Evolutionary conservation across 2,113 vertebrate species (phyloP).

Genomic region (Nothobranchius kuhntae): DNA sequence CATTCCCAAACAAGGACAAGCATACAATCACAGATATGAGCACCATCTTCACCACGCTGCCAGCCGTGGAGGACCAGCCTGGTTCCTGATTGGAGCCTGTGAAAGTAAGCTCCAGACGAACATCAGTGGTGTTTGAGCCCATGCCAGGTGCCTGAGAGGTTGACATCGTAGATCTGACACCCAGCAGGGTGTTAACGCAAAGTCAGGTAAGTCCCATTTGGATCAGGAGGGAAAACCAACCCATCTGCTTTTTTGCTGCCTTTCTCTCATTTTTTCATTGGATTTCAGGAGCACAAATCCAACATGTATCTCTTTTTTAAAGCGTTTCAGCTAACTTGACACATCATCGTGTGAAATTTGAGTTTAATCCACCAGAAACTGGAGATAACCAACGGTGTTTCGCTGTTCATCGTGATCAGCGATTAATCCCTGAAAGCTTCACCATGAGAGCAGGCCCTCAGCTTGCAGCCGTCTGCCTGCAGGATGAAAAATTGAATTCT

Average conservation of each 20-base stretch:
- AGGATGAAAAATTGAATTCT: constrained; percentile 6
- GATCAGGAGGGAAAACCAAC: constrained; percentile 19
- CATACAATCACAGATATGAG: constrained; percentile 83
- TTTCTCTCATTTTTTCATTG: not conserved
- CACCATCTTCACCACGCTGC: constrained; percentile 81
- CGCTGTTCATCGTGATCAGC: constrained; percentile 40
- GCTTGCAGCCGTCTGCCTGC: constrained; percentile 30
- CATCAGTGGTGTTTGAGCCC: constrained; percentile 64
- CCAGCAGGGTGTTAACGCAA: constrained; percentile 22
- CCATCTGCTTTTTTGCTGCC: constrained; percentile 5
- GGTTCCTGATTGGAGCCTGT: not conserved
- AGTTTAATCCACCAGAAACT: constrained; percentile 9
- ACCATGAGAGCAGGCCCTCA: constrained; percentile 37
- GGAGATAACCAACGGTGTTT: constrained; percentile 18
- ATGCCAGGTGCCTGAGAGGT: constrained; percentile 35
- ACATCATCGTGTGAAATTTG: constrained; percentile 8
- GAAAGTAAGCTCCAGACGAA: constrained; percentile 59
- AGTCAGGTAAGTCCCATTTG: constrained; percentile 54
- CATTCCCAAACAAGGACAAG: constrained; percentile 84
- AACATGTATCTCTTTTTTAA: constrained; percentile 2
- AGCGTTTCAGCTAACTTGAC: constrained; percentile 20
- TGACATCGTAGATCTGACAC: constrained; percentile 59
- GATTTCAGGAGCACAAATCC: constrained; percentile 14
- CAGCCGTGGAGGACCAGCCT: constrained; percentile 57
- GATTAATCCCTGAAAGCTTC: constrained; percentile 41